Percentiles rank a stretch among this genome's conserved stretches.
These are phyloP conservation scores for Chiroxiphia lanceolata DNA, from an alignment of 2,797 vertebrate genomes.

Conservation along the genomic window DNA sequence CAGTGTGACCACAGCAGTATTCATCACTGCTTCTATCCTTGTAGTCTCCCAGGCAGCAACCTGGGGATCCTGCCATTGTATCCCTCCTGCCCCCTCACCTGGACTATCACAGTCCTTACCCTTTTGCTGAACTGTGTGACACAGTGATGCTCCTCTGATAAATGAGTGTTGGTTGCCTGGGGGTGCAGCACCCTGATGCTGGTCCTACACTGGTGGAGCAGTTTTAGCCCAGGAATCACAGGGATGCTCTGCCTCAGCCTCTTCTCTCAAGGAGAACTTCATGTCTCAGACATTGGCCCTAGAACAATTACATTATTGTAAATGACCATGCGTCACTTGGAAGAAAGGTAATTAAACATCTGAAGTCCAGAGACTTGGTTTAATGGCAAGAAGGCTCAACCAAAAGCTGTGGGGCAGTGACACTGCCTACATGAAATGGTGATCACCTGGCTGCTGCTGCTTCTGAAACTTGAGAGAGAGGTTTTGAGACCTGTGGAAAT, in stretches of 20 bases:
- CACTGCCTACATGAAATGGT: neutral
- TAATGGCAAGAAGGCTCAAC: neutral
- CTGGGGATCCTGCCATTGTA: neutral
- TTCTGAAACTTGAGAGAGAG: neutral
- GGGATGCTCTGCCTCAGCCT: neutral
- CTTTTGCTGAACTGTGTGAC: neutral
- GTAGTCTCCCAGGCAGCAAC: neutral
- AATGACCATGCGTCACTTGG: neutral
- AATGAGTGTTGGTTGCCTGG: neutral
- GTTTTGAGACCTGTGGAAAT: neutral
- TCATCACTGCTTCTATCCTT: neutral
- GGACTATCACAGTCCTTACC: neutral
- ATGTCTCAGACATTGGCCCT: neutral
- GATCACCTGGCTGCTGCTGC: neutral
- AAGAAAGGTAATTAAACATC: neutral
- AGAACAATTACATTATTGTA: neutral
- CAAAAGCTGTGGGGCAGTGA: neutral
- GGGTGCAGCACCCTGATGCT: accelerated
- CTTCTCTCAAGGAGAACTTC: neutral
- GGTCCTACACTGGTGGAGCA: neutral
- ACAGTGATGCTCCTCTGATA: neutral
- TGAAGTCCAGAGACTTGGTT: neutral
- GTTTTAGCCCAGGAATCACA: neutral
- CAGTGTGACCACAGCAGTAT: neutral
- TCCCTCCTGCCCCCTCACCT: neutral